These are phyloP conservation scores for Ashinkailepas kermadecensis DNA, from an alignment of 2,888 invertebrate genomes.

Conservation along the genomic window DNA sequence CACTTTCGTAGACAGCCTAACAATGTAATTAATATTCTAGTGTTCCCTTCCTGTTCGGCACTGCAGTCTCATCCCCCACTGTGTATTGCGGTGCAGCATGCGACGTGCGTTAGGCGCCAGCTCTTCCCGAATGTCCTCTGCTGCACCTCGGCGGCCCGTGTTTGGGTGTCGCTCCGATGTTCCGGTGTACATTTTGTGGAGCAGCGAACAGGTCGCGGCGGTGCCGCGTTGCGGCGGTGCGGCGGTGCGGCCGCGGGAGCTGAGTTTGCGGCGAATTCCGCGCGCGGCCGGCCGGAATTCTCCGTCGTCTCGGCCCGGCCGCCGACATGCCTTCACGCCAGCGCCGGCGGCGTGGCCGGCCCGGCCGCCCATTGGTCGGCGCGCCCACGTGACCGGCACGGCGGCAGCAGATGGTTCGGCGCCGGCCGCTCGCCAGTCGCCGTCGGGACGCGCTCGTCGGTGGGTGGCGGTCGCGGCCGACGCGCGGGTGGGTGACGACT, in stretches of 20 bases:
- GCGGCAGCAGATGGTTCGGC: conserved; percentile 4
- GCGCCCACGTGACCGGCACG: conserved; percentile 7
- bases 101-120: no score
- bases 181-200: no score
- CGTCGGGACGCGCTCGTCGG: neutral
- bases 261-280: neutral
- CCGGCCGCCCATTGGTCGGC: conserved; percentile 7
- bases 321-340: conserved; percentile 18
- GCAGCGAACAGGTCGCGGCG: no score
- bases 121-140: no score
- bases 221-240: neutral
- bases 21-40: no score
- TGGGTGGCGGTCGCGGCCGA: neutral
- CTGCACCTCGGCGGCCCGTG: no score
- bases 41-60: no score
- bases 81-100: no score
- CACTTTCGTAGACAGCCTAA: no score
- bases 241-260: neutral
- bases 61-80: no score
- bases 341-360: neutral
- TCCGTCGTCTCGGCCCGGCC: neutral
- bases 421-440: neutral
- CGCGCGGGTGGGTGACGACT: neutral
- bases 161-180: no score
- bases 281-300: neutral